These are phyloP conservation scores for Agapornis roseicollis DNA, from an alignment of 2,113 vertebrate species.

Conservation along the genomic window DNA sequence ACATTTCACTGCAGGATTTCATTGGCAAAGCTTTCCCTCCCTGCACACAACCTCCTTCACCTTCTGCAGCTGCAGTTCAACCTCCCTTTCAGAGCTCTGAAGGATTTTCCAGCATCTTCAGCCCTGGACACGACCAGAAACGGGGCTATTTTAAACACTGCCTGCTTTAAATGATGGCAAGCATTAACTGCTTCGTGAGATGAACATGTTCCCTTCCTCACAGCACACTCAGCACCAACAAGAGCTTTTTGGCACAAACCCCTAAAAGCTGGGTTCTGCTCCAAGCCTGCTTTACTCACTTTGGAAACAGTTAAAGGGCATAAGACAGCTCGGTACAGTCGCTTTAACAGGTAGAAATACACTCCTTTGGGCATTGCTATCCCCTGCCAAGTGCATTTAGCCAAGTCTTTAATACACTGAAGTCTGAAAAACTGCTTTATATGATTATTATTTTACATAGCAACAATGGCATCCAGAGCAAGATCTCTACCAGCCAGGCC, in stretches of 20 bases:
- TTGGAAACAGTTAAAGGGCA: background rate
- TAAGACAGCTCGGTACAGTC: background rate
- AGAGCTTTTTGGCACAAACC: background rate
- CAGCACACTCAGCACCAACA: background rate
- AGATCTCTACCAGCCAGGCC: background rate
- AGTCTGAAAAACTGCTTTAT: background rate
- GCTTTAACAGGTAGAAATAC: background rate
- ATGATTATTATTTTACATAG: background rate
- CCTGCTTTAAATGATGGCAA: background rate
- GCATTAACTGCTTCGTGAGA: background rate
- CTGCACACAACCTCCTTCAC: background rate
- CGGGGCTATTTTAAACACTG: background rate
- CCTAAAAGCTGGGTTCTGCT: background rate
- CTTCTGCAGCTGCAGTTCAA: background rate
- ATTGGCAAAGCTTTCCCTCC: background rate
- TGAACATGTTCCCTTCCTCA: background rate
- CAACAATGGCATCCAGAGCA: background rate
- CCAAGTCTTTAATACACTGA: background rate
- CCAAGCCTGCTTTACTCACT: background rate
- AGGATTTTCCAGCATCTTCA: background rate
- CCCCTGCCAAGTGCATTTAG: background rate
- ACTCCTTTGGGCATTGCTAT: background rate
- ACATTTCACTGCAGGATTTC: background rate
- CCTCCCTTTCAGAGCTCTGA: background rate
- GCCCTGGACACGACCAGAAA: rapidly evolving